phyloP scores from a whole-genome alignment of 2,797 vertebrate species.

The Champsocephalus gunnari region DNA sequence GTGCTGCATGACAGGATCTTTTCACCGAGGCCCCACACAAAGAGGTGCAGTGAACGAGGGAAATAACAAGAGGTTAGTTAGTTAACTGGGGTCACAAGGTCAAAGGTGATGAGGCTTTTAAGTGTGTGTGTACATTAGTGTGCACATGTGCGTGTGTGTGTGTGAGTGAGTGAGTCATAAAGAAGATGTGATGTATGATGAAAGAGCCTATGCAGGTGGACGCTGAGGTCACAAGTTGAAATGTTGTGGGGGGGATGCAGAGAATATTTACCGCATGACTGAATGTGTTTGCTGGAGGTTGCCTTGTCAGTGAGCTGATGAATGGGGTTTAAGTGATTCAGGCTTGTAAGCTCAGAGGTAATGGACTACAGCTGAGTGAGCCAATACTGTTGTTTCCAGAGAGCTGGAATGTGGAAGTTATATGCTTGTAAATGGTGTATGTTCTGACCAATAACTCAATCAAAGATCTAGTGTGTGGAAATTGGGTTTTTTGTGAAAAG shows the following conservation, averaged over 20 bases:
- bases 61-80: constrained; percentile 78
- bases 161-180: constrained; percentile 42
- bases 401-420: constrained; percentile 59
- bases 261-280: constrained; percentile 73
- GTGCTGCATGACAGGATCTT: constrained; percentile 72
- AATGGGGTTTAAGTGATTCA: constrained; percentile 72
- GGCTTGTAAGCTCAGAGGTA: constrained; percentile 71
- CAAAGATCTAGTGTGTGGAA: constrained; percentile 20
- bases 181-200: constrained; percentile 70
- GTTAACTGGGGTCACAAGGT: constrained; percentile 76
- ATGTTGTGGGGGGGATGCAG: constrained; percentile 46
- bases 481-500: background rate
- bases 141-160: constrained; percentile 8
- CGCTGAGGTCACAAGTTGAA: constrained; percentile 77
- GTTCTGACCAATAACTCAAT: constrained; percentile 43
- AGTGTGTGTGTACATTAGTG: constrained; percentile 30
- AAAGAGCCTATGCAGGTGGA: constrained; percentile 75
- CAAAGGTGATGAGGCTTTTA: constrained; percentile 71
- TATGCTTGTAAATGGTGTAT: constrained; percentile 18
- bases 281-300: constrained; percentile 67
- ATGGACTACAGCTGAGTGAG: constrained; percentile 76
- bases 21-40: constrained; percentile 72
- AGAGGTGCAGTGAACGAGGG: constrained; percentile 61
- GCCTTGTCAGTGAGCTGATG: constrained; percentile 74
- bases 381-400: constrained; percentile 59